Evolutionary conservation across 1,140 invertebrate species (phyloP), one percentile per base, ranked within the genome.

Genomic region (Pissodes strobi): DNA sequence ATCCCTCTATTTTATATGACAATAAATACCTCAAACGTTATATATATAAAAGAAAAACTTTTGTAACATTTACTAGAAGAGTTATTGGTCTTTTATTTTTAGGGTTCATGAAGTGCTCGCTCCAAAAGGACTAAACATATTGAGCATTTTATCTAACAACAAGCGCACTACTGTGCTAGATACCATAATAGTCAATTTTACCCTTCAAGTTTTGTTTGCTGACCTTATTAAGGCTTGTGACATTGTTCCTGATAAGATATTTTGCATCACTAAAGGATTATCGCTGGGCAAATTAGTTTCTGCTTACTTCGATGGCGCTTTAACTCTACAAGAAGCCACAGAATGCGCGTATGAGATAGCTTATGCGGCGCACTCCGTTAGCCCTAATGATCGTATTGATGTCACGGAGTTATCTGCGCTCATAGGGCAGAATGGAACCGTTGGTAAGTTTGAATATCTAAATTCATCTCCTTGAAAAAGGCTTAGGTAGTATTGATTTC

Each of bases 261-360:
- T 94, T 55, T 92, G 88, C 17, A 23, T 34, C 27, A 27, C 19
- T 19, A 51, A 5, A 10, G 21, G 18, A n/a, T 90, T 94, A 77
- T 93, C 91, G 10, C 86, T 88, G 0, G 90, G 90, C 13, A 89
- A 92, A 76, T 73, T 92, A 17, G 89, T 86, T 1, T 93, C 90
- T 77, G 91, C 90, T 2, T 95, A 95, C 74, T 90, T 88, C 56
- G 91, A 94, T 76, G 90, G 90, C 2, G 87, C 85, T 64, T 84
- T 94, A 30, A 93, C 89, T 1, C 84, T 87, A 1, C 90, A 93
- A 69, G 87, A 95, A 78, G 90, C 88, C 69, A 81, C 95, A 19
- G 17, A 64, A n/a, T 43, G 52, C 17, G 46, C 49, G 1, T 51
- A 51, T 13, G 48, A 2, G 10, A 17, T 51, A 4, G 48, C 58